Evolutionary conservation across 2,797 vertebrate genomes (phyloP).

Genomic region (Poecilia velifera): DNA sequence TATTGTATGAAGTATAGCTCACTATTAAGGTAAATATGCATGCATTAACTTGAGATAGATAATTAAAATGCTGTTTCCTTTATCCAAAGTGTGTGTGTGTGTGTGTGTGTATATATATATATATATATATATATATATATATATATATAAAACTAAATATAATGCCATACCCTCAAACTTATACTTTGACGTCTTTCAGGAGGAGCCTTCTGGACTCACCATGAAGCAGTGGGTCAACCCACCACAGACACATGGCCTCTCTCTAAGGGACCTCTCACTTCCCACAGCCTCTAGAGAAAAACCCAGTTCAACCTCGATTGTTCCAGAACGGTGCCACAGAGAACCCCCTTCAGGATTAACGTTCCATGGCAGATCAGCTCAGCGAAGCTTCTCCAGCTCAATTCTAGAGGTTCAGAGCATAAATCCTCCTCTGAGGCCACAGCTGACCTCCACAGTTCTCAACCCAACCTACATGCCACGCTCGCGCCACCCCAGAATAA

Average conservation of each 20-base stretch:
- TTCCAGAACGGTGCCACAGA: constrained; percentile 46
- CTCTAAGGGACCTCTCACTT: constrained; percentile 25
- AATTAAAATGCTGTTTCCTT: not conserved
- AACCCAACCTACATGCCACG: constrained; percentile 43
- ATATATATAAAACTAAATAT: not conserved
- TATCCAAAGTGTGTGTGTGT: not conserved
- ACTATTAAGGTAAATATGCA: not conserved
- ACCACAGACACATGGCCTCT: constrained; percentile 19
- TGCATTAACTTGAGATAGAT: not conserved
- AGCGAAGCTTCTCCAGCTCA: constrained; percentile 55
- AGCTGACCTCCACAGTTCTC: constrained; percentile 60
- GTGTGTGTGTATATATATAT: not conserved
- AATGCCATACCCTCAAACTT: not conserved
- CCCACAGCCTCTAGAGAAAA: constrained; percentile 43
- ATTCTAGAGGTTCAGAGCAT: constrained; percentile 60
- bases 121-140: no score
- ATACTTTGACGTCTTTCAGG: constrained; percentile 28
- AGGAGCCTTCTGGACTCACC: constrained; percentile 13
- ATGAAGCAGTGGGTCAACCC: constrained; percentile 15
- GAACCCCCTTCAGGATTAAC: constrained; percentile 19
- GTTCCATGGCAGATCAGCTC: constrained; percentile 23
- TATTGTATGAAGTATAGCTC: not conserved
- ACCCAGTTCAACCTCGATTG: constrained; percentile 30
- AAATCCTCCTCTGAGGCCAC: constrained; percentile 53
- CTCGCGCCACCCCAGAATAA: constrained; percentile 27